phyloP scores from a whole-genome alignment of 2,113 vertebrate species.

The Eira barbara region DNA sequence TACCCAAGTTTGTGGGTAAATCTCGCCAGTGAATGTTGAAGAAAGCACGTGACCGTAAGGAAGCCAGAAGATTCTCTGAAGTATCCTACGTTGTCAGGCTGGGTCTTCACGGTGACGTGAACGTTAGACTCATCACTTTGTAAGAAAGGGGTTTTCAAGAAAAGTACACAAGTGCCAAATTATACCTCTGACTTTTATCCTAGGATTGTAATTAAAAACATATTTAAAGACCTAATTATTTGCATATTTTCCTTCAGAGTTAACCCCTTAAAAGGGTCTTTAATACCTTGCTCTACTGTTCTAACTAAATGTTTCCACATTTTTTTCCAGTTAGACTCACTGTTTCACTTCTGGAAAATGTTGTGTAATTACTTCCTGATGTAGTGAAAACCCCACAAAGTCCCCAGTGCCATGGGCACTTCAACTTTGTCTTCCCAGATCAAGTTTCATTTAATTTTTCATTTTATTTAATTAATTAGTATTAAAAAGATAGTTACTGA shows the following conservation, averaged over 20 bases:
- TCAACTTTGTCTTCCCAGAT: slow-evolving; percentile 80
- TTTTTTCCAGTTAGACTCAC: slow-evolving; percentile 86
- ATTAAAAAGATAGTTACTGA: slow-evolving; percentile 71
- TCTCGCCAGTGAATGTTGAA: background rate
- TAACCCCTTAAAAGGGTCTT: slow-evolving; percentile 85
- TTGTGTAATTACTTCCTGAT: slow-evolving; percentile 86
- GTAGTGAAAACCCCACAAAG: slow-evolving; percentile 78
- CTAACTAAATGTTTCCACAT: slow-evolving; percentile 88
- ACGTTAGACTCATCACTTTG: slow-evolving; percentile 43
- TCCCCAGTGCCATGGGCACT: slow-evolving; percentile 74
- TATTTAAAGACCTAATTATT: slow-evolving; percentile 83
- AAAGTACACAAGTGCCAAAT: slow-evolving; percentile 69
- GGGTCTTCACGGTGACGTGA: slow-evolving; percentile 21
- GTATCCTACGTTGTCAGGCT: background rate
- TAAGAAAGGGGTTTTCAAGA: slow-evolving; percentile 72
- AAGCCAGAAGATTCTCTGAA: background rate
- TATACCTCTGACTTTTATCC: slow-evolving; percentile 81
- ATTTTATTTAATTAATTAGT: slow-evolving; percentile 79
- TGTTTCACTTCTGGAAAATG: slow-evolving; percentile 88
- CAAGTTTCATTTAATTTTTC: slow-evolving; percentile 75
- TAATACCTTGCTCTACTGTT: slow-evolving; percentile 88
- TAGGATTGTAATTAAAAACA: slow-evolving; percentile 82
- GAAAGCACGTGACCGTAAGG: background rate
- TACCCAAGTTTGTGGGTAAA: background rate
- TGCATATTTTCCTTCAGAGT: slow-evolving; percentile 86